Base-by-base conservation (phyloP, 2,113 vertebrate species). In the Triplophysa dalaica region DNA sequence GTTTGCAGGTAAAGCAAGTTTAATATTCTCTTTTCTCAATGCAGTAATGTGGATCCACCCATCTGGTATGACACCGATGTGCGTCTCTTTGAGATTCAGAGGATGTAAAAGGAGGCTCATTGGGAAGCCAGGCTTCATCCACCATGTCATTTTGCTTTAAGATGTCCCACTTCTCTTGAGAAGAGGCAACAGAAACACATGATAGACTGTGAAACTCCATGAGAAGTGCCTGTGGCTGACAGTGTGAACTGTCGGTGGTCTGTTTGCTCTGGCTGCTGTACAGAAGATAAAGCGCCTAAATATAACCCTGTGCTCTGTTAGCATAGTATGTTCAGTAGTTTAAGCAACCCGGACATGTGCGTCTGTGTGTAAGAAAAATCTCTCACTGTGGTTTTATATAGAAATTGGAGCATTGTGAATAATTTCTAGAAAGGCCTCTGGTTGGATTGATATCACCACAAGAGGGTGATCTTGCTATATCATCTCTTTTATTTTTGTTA, bases 61-160 rank as follows among this genome's bases (percentile, higher is more conserved):
- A 94, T 99, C 85, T 99, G 98, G 98, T 99, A 99, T 16, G 98
- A 99, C 89, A 99, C 98, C 0, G 97, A 99, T 0, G 98, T 99
- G 80, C 98, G 96, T 83, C 95, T 99, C 63, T 99, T 99, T 89
- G 98, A 99, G 91, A 99, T 99, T 87, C 98, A 99, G 86, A 94
- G 94, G 84, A 97, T 99, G 91, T 99, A 94, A 89, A 24, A 4
- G n/a, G 63, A 66, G 17, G 21, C 6, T 67, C 41, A 72, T 54
- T 66, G 66, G 64, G 83, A 84, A 54, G 50, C 83, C 81, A 83
- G 86, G 86, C 84, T 87, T 89, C 26, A 82, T 85, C 69, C 61
- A 82, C 83, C 69, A 75, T 63, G 4, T 86, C 14, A 8, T 66
- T 75, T 8, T 41, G 56, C 56, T 81, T 43, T 66, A 61, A 29